Conservation (phyloP, 2,888 invertebrate species). For the Perizoma flavofasciatum region DNA sequence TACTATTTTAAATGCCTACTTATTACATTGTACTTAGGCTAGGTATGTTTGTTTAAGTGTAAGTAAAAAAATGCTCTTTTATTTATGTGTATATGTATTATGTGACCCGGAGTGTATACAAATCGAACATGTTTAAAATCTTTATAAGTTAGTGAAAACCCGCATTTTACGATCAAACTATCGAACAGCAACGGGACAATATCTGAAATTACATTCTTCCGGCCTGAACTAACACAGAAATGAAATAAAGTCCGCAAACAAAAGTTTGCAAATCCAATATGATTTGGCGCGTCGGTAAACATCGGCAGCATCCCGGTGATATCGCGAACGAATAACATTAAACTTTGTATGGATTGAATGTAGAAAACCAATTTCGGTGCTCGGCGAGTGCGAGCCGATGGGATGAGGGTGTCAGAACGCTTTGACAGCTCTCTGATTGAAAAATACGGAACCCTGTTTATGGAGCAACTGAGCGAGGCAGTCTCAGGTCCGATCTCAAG, state of each 20-base stretch:
- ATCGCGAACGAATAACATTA: conserved; percentile 84
- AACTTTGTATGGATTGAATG: conserved; percentile 85
- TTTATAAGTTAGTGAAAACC: conserved; percentile 22
- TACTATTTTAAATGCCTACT: no score
- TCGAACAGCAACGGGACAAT: conserved; percentile 52
- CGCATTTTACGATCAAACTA: conserved; percentile 8
- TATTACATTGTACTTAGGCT: no score
- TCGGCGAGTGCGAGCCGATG: conserved; percentile 83
- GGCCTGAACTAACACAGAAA: conserved; percentile 81
- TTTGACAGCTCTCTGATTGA: conserved; percentile 86
- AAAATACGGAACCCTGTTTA: conserved; percentile 85
- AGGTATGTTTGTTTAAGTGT: no score
- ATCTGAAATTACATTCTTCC: conserved; percentile 79
- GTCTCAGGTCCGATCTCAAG: conserved; percentile 39
- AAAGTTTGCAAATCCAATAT: conserved; percentile 85
- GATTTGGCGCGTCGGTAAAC: conserved; percentile 84
- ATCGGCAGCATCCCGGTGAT: conserved; percentile 83
- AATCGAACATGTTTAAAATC: no score
- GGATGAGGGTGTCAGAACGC: conserved; percentile 85
- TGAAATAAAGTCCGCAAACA: conserved; percentile 84
- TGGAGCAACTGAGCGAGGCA: conserved; percentile 74
- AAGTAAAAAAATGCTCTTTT: no score
- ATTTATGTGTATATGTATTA: no score
- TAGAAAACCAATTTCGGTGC: conserved; percentile 85
- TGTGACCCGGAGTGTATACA: no score